A percentile compares a stretch with the other conserved stretches of the same genome.
Conservation (phyloP, 2,888 invertebrate genomes). For the Sesia apiformis region DNA sequence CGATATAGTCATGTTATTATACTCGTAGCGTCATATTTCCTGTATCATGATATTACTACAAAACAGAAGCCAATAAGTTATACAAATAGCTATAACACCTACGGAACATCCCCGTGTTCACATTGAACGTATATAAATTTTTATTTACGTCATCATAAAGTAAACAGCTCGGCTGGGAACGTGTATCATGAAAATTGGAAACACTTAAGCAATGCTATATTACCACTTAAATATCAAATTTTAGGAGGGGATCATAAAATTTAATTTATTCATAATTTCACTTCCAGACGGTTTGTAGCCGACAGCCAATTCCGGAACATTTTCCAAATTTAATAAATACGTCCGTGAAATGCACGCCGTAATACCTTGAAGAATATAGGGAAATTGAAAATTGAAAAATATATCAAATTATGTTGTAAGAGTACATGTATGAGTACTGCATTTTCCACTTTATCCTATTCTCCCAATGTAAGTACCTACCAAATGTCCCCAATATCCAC, state of each 20-base stretch:
- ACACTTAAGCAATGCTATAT: background rate
- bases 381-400: background rate
- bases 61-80: too few species aligned
- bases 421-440: too few species aligned
- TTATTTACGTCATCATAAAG: background rate
- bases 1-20: too few species aligned
- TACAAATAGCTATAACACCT: too few species aligned
- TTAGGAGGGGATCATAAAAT: background rate
- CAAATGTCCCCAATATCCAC: too few species aligned
- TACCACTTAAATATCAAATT: background rate
- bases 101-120: too few species aligned
- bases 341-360: background rate
- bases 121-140: background rate
- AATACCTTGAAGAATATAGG: background rate
- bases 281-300: background rate
- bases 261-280: background rate
- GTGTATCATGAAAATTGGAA: background rate
- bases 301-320: background rate
- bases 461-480: too few species aligned
- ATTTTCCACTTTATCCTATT: too few species aligned
- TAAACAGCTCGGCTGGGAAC: background rate
- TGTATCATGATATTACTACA: too few species aligned
- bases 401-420: background rate
- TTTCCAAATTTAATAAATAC: background rate
- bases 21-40: too few species aligned